A percentile compares a stretch with the other conserved stretches of the same genome.
phyloP scores from a whole-genome alignment of 64 coral and sea anemone species.

The Exaiptasia diaphana region DNA sequence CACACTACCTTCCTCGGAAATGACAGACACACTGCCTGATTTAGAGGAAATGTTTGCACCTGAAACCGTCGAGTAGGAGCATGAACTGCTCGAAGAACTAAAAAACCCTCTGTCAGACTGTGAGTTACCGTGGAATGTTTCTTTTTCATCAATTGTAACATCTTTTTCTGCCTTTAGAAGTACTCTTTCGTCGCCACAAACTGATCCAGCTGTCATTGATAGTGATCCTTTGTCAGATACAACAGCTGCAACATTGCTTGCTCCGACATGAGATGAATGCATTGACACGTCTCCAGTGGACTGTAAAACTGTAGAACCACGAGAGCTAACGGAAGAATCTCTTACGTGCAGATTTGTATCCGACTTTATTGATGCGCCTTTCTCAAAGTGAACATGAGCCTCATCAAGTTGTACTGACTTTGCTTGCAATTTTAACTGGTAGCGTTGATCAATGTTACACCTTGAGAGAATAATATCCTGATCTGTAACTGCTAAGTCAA shows the following conservation, averaged over 20 bases:
- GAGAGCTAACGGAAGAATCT: constrained; percentile 4
- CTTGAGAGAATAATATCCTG: constrained; percentile 53
- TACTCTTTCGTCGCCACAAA: constrained; percentile 26
- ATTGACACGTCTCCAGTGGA: constrained; percentile 35
- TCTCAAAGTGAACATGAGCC: neutral
- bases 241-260: constrained; percentile 17
- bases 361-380: constrained; percentile 46
- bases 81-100: constrained; percentile 1
- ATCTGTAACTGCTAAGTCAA: constrained; percentile 40
- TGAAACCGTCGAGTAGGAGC: constrained; percentile 12
- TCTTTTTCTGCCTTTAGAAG: constrained; percentile 21
- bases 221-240: constrained; percentile 28
- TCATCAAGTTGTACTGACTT: constrained; percentile 42
- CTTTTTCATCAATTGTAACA: constrained; percentile 14
- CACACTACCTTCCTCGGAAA: constrained; percentile 16
- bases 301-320: neutral
- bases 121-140: neutral
- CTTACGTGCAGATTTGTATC: constrained; percentile 24
- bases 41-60: neutral
- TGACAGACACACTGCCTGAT: neutral
- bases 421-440: constrained; percentile 27
- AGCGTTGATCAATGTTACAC: constrained; percentile 14
- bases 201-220: constrained; percentile 11
- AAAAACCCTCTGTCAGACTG: constrained; percentile 15
- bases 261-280: constrained; percentile 38